Evolutionary conservation across 2,888 invertebrate genomes (phyloP).

Genomic region (Sphaeridia pumilis): DNA sequence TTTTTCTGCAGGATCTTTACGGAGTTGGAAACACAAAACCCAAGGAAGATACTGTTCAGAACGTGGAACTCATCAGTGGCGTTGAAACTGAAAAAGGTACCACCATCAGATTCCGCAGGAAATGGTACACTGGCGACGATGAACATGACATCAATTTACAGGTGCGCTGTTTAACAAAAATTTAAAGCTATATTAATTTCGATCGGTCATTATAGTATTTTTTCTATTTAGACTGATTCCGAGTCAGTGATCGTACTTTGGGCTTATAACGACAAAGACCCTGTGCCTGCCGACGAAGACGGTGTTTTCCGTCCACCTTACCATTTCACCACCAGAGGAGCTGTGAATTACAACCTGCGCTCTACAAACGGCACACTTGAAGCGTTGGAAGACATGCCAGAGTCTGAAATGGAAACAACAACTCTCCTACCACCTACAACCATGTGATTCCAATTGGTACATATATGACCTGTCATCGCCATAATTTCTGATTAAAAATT

Average conservation of each 20-base stretch:
- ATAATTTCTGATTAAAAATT: too few species aligned
- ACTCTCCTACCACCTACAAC: too few species aligned
- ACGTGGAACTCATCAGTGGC: conserved; percentile 36
- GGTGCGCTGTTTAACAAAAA: too few species aligned
- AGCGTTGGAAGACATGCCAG: too few species aligned
- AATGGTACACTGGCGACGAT: conserved; percentile 39
- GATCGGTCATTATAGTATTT: not conserved
- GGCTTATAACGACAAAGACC: conserved; percentile 12
- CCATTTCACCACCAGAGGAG: conserved; percentile 5
- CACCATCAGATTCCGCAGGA: conserved; percentile 37
- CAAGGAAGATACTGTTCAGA: conserved; percentile 36
- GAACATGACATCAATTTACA: conserved; percentile 16
- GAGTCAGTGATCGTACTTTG: conserved; percentile 8
- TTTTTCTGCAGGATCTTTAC: conserved; percentile 38
- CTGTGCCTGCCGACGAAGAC: conserved; percentile 2
- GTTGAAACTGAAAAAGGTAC: conserved; percentile 38
- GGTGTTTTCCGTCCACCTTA: conserved; percentile 6
- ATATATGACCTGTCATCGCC: too few species aligned
- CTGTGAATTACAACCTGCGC: too few species aligned
- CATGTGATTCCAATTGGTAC: too few species aligned
- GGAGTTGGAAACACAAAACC: conserved; percentile 36
- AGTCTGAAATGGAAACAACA: too few species aligned
- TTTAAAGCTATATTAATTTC: not conserved
- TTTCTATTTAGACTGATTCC: not conserved
- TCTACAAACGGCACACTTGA: too few species aligned